Evolutionary conservation across 2,113 vertebrate genomes (phyloP), one percentile per base, ranked within the genome.

Genomic region (Leiothrix lutea): DNA sequence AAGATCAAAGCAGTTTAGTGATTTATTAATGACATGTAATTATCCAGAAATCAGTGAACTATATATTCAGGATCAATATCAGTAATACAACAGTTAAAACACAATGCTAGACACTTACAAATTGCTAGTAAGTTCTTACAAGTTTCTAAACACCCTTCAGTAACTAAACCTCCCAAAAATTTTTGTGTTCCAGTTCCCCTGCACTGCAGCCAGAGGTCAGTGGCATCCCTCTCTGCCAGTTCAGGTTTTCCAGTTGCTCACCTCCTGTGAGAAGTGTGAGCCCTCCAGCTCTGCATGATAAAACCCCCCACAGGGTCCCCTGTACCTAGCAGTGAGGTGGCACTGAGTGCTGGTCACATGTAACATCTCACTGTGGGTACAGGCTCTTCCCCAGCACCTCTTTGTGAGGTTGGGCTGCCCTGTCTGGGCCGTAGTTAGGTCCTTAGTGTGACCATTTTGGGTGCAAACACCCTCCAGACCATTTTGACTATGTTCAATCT

Each of bases 161-260:
- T 24, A 81, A 38, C 13, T 58, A 81, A 88, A 62, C 3, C 8
- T 45, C 36, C 14, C 18, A 54, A 67, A 71, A 77, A 69, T 22
- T 5, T 65, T 65, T 3, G 0, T 23, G 23, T 44, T 3, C 22
- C 31, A 28, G 15, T 33, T 72, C 4, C 13, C 12, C 6, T 67
- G 4, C 21, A 5, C 13, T 7, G 6, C 13, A 58, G 15, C 5
- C 29, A n/a, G 58, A 80, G 25, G 8, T 70, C 45, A 40, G n/a
- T 6, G 8, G 4, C 47, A 70, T 12, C 21, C 5, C 8, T 19
- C 15, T 5, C 24, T 0, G 0, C 6, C n/a, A 21, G 5, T 6
- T 5, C 16, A 79, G 36, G 2, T 33, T 79, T 65, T 4, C 21
- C 31, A 23, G 13, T 20, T 51, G 12, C 14, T 67, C 29, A 40